Evolutionary conservation across 37 sponge, comb jelly and placozoan genomes (phyloP).

Genomic region (Beroe forskalii): DNA sequence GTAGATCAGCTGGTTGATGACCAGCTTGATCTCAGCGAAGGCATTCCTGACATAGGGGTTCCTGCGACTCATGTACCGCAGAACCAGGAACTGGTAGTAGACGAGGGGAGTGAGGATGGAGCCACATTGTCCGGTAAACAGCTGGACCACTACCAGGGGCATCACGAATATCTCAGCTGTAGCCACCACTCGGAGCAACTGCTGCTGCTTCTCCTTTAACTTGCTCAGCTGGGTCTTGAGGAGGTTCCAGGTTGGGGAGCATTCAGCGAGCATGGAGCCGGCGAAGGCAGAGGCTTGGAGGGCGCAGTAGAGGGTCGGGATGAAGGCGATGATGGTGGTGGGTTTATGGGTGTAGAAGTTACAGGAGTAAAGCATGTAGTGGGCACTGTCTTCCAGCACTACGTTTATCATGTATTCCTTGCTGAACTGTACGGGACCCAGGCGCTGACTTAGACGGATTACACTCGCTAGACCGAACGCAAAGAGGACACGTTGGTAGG

Average conservation of each 20-base stretch:
- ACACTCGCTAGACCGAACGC: conserved; percentile 32
- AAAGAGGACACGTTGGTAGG: conserved; percentile 20
- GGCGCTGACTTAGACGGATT: conserved; percentile 25
- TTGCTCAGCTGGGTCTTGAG: conserved; percentile 40
- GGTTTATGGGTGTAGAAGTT: conserved; percentile 55
- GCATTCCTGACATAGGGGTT: conserved; percentile 62
- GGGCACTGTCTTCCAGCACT: conserved; percentile 60
- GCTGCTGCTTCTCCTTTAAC: conserved; percentile 41
- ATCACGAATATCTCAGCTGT: conserved; percentile 49
- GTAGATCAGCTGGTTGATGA: conserved; percentile 29
- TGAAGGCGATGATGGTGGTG: conserved; percentile 21
- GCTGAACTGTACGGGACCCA: conserved; percentile 31
- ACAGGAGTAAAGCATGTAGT: conserved; percentile 48
- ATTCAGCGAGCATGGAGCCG: not conserved
- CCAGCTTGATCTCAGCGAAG: conserved; percentile 32
- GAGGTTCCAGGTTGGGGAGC: not conserved
- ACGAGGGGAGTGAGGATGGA: conserved; percentile 63
- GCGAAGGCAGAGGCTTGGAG: not conserved
- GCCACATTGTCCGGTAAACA: conserved; percentile 48
- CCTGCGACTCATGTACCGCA: conserved; percentile 51
- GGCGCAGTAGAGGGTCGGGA: conserved; percentile 43
- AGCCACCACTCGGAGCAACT: conserved; percentile 39
- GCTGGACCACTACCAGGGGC: conserved; percentile 41
- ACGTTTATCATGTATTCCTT: conserved; percentile 60
- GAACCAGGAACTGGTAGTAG: conserved; percentile 58